Conservation (phyloP, 2,113 vertebrate genomes). For the Triplophysa siluroides region DNA sequence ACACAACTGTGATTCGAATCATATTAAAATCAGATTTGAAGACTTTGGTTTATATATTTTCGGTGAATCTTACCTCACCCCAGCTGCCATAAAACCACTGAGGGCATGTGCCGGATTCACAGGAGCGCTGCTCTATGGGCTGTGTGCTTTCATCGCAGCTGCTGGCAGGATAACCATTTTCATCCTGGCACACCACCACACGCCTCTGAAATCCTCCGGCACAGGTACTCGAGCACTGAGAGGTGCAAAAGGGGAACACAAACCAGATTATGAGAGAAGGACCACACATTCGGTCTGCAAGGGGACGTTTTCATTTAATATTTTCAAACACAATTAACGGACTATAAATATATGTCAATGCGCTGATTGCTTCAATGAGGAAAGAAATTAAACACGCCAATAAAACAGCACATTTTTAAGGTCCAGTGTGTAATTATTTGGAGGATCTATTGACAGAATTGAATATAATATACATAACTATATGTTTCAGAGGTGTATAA, state of each 20-base stretch:
- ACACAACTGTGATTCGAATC: too few relatives aligned
- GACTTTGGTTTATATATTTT: neutral
- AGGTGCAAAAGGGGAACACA: conserved; percentile 42
- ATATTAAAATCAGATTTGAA: too few relatives aligned
- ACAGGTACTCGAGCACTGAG: conserved; percentile 96
- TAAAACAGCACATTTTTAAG: neutral
- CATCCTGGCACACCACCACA: conserved; percentile 96
- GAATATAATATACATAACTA: too few relatives aligned
- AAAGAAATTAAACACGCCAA: neutral
- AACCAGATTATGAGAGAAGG: conserved; percentile 5
- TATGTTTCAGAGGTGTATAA: too few relatives aligned
- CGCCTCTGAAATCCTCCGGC: conserved; percentile 96
- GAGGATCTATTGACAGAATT: too few relatives aligned
- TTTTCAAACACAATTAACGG: conserved; percentile 22
- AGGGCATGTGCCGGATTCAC: conserved; percentile 93
- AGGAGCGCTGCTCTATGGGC: conserved; percentile 88
- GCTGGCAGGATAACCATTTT: conserved; percentile 87
- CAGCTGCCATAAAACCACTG: conserved; percentile 91
- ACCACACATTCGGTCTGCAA: neutral
- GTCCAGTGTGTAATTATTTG: too few relatives aligned
- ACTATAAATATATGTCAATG: neutral
- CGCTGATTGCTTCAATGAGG: neutral
- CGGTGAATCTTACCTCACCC: conserved; percentile 67
- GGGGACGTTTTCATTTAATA: neutral
- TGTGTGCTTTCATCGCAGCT: conserved; percentile 87